A percentile compares a stretch with the other conserved stretches of the same genome.
phyloP scores from a whole-genome alignment of 2,797 vertebrate species.

The Crenichthys baileyi region DNA sequence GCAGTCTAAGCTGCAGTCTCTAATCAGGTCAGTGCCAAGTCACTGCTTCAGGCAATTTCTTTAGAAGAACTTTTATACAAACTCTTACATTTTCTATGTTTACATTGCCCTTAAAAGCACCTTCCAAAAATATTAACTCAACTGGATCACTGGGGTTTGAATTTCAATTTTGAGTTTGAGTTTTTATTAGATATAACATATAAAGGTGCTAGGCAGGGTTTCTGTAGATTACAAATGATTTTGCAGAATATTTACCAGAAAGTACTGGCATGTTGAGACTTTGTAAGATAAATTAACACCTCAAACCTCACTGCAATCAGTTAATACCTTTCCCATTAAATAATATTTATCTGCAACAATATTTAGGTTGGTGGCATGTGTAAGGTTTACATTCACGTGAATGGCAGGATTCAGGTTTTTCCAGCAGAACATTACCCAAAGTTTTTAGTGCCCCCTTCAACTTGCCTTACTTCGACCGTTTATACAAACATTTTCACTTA shows the following conservation, averaged over 20 bases:
- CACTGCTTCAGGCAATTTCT: background rate
- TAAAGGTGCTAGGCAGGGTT: background rate
- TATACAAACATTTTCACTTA: background rate
- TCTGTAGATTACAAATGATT: background rate
- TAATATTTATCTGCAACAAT: too few relatives aligned
- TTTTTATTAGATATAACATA: too few relatives aligned
- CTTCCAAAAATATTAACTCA: too few relatives aligned
- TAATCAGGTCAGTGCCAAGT: background rate
- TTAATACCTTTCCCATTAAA: too few relatives aligned
- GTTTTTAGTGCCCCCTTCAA: background rate
- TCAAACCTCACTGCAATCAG: background rate
- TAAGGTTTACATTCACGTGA: background rate
- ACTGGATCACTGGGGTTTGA: background rate
- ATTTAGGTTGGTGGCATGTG: background rate
- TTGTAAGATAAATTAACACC: background rate
- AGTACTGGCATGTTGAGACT: background rate
- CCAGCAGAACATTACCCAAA: background rate
- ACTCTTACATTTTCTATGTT: background rate
- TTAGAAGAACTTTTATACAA: background rate
- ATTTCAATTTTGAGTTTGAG: too few relatives aligned
- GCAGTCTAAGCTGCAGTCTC: conserved; percentile 16
- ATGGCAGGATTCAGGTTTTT: background rate
- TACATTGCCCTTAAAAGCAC: background rate
- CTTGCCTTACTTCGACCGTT: background rate
- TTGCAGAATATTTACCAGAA: background rate